phyloP scores from a whole-genome alignment of 1,140 invertebrate genomes.

The Orius insidiosus region DNA sequence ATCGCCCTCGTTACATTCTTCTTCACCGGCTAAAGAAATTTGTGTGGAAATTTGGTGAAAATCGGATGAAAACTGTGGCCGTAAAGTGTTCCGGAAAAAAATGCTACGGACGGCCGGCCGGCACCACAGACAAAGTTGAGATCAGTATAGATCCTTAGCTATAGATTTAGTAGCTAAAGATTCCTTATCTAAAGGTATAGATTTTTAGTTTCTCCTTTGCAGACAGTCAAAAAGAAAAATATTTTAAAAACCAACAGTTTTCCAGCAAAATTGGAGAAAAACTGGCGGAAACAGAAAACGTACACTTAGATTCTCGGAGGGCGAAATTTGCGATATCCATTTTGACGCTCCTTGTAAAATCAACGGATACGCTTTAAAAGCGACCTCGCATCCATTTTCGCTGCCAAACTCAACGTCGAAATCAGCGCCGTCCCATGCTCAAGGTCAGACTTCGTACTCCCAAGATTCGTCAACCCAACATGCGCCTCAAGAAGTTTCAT shows the following conservation, averaged over 20 bases:
- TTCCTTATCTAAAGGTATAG: not conserved
- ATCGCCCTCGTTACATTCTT: not conserved
- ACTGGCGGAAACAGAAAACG: not conserved
- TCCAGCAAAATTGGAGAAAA: too few relatives aligned
- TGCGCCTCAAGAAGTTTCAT: constrained; percentile 23
- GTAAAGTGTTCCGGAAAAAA: too few relatives aligned
- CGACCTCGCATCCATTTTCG: constrained; percentile 15
- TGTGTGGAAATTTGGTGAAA: not conserved
- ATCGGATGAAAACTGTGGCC: too few relatives aligned
- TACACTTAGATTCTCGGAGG: not conserved
- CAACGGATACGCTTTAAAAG: constrained; percentile 22
- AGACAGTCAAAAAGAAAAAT: too few relatives aligned
- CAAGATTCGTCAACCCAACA: constrained; percentile 15
- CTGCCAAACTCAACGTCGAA: constrained; percentile 20
- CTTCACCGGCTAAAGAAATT: not conserved
- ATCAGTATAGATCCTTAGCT: too few relatives aligned
- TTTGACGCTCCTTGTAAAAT: constrained; percentile 22
- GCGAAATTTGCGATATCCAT: constrained; percentile 21
- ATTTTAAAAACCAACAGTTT: too few relatives aligned
- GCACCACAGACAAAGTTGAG: too few relatives aligned
- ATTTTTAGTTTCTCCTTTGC: too few relatives aligned
- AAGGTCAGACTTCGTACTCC: constrained; percentile 17
- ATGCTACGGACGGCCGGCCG: too few relatives aligned
- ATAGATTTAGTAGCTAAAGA: not conserved
- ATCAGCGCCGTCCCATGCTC: constrained; percentile 24